Evolutionary conservation across 2,888 invertebrate species (phyloP).

Genomic region (Temnothorax ravouxi): DNA sequence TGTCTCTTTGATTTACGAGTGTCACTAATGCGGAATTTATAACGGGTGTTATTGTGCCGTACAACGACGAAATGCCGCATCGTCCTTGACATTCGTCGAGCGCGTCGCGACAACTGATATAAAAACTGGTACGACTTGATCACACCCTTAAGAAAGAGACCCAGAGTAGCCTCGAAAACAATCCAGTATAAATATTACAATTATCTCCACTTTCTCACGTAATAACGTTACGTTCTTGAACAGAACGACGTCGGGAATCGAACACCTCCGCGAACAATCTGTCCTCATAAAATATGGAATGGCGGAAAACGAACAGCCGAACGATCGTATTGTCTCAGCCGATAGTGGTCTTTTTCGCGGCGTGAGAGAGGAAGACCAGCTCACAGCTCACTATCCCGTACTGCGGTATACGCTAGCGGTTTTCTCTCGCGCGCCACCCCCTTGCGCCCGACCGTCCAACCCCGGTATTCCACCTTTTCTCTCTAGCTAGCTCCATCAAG

Average conservation of each 20-base stretch:
- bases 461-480: constrained; percentile 52
- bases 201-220: not conserved
- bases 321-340: constrained; percentile 28
- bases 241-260: not conserved
- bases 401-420: constrained; percentile 83
- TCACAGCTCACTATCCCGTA: constrained; percentile 81
- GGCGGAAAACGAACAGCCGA: constrained; percentile 50
- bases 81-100: constrained; percentile 67
- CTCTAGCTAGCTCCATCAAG: constrained; percentile 26
- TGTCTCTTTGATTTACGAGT: not conserved
- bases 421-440: constrained; percentile 79
- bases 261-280: not conserved
- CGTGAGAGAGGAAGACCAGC: constrained; percentile 63
- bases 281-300: constrained; percentile 39
- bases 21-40: constrained; percentile 1
- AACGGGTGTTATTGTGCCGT: constrained; percentile 21
- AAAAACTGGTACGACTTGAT: not conserved
- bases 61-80: constrained; percentile 60
- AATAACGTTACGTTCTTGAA: not conserved
- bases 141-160: not conserved
- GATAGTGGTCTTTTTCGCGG: constrained; percentile 62
- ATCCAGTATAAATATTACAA: not conserved
- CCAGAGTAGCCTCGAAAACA: not conserved
- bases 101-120: not conserved
- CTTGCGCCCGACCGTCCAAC: constrained; percentile 59